Conservation (phyloP, 1,140 invertebrate genomes). For the Antheraea pernyi region DNA sequence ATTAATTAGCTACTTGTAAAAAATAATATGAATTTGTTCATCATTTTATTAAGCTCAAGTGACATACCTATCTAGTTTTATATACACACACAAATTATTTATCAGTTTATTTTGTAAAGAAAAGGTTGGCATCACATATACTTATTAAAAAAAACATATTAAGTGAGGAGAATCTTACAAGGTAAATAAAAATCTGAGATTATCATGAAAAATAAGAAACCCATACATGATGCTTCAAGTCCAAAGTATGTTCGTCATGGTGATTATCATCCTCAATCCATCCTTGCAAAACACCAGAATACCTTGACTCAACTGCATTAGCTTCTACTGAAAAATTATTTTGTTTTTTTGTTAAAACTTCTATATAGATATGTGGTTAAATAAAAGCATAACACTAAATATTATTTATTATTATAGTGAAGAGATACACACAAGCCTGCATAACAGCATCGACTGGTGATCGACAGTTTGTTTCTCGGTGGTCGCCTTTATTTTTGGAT, state of each 20-base stretch:
- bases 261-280: slow-evolving; percentile 86
- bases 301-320: slow-evolving; percentile 84
- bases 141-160: too few relatives aligned
- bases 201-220: background rate
- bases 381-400: background rate
- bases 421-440: too few relatives aligned
- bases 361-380: background rate
- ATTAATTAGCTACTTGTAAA: too few relatives aligned
- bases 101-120: too few relatives aligned
- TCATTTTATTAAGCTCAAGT: too few relatives aligned
- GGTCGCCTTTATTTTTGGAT: too few relatives aligned
- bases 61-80: too few relatives aligned
- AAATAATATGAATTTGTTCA: too few relatives aligned
- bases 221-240: slow-evolving; percentile 74
- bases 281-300: slow-evolving; percentile 86
- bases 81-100: too few relatives aligned
- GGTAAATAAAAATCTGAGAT: background rate
- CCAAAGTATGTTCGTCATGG: slow-evolving; percentile 76
- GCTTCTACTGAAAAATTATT: slow-evolving; percentile 82
- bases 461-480: too few relatives aligned
- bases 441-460: too few relatives aligned
- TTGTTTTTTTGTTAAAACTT: slow-evolving; percentile 11
- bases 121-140: too few relatives aligned
- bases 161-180: background rate
- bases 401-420: background rate